A percentile compares a stretch with the other conserved stretches of the same genome.
phyloP scores from a whole-genome alignment of 2,888 invertebrate genomes.

The Callosobruchus maculatus region DNA sequence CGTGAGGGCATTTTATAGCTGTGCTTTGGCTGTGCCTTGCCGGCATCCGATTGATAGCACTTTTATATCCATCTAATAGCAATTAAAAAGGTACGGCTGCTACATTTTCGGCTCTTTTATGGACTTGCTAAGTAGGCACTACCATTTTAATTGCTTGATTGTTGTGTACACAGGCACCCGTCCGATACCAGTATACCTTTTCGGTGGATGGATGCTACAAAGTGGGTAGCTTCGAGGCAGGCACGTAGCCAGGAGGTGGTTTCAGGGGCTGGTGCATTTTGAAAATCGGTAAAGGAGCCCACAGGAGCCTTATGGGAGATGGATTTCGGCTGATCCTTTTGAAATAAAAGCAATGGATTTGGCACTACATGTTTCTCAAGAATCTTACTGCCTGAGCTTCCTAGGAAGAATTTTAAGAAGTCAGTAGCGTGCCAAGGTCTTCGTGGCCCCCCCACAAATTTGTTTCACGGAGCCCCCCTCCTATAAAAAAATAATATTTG shows the following conservation, averaged over 20 bases:
- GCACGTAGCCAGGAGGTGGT: neutral
- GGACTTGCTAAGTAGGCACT: neutral
- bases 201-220: neutral
- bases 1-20: neutral
- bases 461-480: too few relatives aligned
- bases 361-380: too few relatives aligned
- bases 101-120: neutral
- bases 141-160: neutral
- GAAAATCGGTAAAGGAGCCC: neutral
- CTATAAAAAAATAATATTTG: too few relatives aligned
- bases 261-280: neutral
- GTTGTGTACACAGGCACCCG: neutral
- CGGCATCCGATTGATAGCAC: neutral
- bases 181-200: neutral
- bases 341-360: too few relatives aligned
- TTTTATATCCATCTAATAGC: neutral
- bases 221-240: neutral
- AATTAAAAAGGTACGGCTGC: neutral
- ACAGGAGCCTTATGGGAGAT: too few relatives aligned
- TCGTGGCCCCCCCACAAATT: too few relatives aligned
- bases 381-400: too few relatives aligned
- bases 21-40: neutral
- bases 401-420: too few relatives aligned
- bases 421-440: too few relatives aligned
- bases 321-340: too few relatives aligned